Conservation (phyloP, 2,888 invertebrate species). For the Drosophila tanythrix region DNA sequence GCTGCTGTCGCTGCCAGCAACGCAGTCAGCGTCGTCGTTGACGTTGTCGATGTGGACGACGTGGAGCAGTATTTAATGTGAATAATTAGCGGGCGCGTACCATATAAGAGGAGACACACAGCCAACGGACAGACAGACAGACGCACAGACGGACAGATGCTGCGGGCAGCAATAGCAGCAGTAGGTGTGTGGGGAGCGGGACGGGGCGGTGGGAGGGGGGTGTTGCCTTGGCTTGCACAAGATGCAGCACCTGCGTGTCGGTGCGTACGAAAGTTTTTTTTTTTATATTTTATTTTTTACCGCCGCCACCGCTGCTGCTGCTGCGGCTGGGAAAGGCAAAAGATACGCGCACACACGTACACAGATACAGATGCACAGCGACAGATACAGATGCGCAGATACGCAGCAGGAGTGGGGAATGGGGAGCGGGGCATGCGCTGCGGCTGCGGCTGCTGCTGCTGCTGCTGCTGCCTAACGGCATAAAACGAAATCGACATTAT, state of each 20-base stretch:
- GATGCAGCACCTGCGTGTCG: constrained; percentile 73
- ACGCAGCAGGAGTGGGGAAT: not conserved
- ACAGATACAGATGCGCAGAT: constrained; percentile 31
- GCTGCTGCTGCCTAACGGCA: constrained; percentile 70
- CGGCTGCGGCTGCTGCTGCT: constrained; percentile 31
- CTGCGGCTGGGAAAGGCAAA: constrained; percentile 72
- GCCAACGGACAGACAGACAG: constrained; percentile 23
- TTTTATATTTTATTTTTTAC: constrained; percentile 10
- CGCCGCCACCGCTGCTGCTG: constrained; percentile 1
- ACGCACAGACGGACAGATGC: constrained; percentile 20
- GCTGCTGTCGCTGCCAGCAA: constrained; percentile 29
- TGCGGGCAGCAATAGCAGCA: constrained; percentile 16
- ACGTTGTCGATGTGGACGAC: constrained; percentile 48
- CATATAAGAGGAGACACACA: constrained; percentile 76
- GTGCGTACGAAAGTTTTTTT: constrained; percentile 72
- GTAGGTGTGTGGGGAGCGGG: not conserved
- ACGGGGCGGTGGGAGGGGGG: constrained; percentile 1
- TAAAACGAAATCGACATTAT: constrained; percentile 80
- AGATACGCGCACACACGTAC: constrained; percentile 33
- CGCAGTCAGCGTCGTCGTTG: constrained; percentile 11
- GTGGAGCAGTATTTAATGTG: constrained; percentile 82
- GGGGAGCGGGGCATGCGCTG: constrained; percentile 6
- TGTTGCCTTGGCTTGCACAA: constrained; percentile 16
- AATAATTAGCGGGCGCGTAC: constrained; percentile 84
- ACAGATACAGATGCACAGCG: constrained; percentile 10